Conservation (phyloP, 2,888 invertebrate species). For the Cantharis rufa region DNA sequence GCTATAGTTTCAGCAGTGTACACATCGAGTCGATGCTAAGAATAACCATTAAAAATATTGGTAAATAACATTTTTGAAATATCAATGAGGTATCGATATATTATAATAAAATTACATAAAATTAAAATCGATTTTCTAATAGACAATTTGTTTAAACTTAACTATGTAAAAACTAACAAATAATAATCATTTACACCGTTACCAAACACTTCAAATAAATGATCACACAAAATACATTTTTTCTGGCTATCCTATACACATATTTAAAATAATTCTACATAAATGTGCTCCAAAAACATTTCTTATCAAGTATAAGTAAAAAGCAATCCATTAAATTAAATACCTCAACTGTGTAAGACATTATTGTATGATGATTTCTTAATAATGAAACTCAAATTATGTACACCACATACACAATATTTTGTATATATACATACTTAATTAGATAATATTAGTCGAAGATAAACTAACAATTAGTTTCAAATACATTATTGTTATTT, state of each 20-base stretch:
- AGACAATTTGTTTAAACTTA: constrained; percentile 38
- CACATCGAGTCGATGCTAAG: neutral
- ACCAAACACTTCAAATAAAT: constrained; percentile 34
- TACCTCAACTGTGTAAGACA: neutral
- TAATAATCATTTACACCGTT: constrained; percentile 35
- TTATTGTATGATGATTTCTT: constrained; percentile 1
- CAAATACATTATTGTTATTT: neutral
- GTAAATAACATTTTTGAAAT: constrained; percentile 2
- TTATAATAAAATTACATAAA: constrained; percentile 38
- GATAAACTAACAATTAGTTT: neutral
- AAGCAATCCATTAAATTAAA: constrained; percentile 9
- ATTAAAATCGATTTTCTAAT: constrained; percentile 36
- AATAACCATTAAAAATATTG: neutral
- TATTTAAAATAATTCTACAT: constrained; percentile 18
- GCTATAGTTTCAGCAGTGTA: neutral
- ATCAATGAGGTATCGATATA: constrained; percentile 37
- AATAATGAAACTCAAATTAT: neutral
- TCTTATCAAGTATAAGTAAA: constrained; percentile 20
- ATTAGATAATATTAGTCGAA: constrained; percentile 7
- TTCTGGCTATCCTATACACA: constrained; percentile 39
- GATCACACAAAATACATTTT: constrained; percentile 43
- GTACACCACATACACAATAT: neutral
- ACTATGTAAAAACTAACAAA: constrained; percentile 23
- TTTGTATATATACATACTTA: constrained; percentile 21
- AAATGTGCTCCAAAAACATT: constrained; percentile 11